Evolutionary conservation across 2,113 vertebrate species (phyloP).

Genomic region (Pan paniscus): DNA sequence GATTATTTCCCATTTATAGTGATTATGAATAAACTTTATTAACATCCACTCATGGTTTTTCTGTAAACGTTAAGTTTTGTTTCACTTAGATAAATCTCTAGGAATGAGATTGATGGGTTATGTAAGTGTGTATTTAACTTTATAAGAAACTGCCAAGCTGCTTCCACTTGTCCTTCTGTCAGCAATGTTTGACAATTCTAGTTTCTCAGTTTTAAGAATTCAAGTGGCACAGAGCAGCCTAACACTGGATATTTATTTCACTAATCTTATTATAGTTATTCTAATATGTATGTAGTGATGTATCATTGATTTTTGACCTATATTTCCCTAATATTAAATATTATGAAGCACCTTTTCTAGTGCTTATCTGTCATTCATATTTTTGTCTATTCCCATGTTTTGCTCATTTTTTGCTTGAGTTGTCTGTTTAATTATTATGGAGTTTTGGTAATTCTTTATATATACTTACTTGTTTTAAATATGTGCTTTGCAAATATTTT

Average conservation of each 20-base stretch:
- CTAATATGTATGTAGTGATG: background rate
- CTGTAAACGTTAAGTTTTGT: background rate
- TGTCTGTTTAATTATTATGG: background rate
- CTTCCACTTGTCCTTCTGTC: background rate
- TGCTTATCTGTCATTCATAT: background rate
- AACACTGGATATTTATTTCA: background rate
- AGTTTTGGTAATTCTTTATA: background rate
- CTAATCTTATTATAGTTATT: background rate
- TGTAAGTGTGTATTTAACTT: constrained; percentile 7
- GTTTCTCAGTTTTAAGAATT: background rate
- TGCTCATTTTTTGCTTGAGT: background rate
- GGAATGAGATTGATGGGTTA: background rate
- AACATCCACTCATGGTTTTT: background rate
- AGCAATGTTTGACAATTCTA: background rate
- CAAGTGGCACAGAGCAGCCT: background rate
- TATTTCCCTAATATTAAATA: background rate
- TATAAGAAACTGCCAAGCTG: background rate
- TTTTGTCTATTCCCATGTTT: background rate
- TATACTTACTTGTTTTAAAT: background rate
- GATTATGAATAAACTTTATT: background rate
- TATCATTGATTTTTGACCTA: background rate
- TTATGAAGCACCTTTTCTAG: background rate
- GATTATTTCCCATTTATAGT: background rate
- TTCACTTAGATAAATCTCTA: background rate
- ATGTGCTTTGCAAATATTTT: background rate